Percentiles rank a stretch among this genome's conserved stretches.
These are phyloP conservation scores for Pandemis heparana DNA, from an alignment of 2,888 invertebrate genomes.

Conservation along the genomic window DNA sequence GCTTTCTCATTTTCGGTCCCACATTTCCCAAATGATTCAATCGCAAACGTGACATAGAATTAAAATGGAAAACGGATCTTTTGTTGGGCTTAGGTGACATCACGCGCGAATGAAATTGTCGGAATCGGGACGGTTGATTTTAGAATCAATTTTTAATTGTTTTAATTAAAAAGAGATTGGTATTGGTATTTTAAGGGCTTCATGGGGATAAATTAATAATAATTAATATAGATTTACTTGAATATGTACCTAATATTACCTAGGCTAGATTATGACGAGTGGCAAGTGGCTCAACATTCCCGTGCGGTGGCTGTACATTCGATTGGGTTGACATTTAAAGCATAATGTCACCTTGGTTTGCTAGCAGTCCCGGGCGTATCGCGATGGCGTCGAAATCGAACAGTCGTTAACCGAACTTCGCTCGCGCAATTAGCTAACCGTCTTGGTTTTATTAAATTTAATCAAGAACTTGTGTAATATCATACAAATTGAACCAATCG, in stretches of 20 bases:
- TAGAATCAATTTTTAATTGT: slow-evolving; percentile 40
- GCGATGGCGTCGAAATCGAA: slow-evolving; percentile 71
- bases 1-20: slow-evolving; percentile 63
- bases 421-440: slow-evolving; percentile 81
- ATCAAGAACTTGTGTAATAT: slow-evolving; percentile 85
- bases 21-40: slow-evolving; percentile 70
- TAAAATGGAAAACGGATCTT: slow-evolving; percentile 46
- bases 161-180: slow-evolving; percentile 39
- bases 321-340: neutral
- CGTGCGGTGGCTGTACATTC: neutral
- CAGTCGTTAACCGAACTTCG: slow-evolving; percentile 82
- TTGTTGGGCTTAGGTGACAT: slow-evolving; percentile 42
- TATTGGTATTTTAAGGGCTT: slow-evolving; percentile 12
- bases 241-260: neutral
- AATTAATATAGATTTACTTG: neutral
- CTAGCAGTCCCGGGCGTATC: slow-evolving; percentile 36
- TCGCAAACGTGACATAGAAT: slow-evolving; percentile 54
- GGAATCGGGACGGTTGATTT: slow-evolving; percentile 37
- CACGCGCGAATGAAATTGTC: slow-evolving; percentile 41
- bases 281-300: too few species aligned
- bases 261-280: neutral
- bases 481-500: slow-evolving; percentile 84
- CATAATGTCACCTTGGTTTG: slow-evolving; percentile 37
- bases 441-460: slow-evolving; percentile 86
- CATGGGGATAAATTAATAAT: slow-evolving; percentile 11